A percentile compares a stretch with the other conserved stretches of the same genome.
These are phyloP conservation scores for Drosophila sp. DNA, from an alignment of 1,140 invertebrate species.

Conservation along the genomic window DNA sequence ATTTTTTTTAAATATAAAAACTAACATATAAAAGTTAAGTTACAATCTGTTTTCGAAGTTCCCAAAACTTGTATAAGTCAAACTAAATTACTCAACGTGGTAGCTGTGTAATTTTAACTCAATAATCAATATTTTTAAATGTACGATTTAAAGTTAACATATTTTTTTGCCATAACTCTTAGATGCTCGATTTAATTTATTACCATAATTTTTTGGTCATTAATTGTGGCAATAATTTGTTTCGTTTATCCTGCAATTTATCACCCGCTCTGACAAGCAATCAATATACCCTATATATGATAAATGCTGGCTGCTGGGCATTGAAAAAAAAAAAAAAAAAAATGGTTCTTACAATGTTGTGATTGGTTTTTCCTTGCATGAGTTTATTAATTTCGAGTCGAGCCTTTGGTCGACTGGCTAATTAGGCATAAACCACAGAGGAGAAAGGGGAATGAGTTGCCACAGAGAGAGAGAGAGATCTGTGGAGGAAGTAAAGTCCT, in stretches of 20 bases:
- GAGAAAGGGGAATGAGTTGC: slow-evolving; percentile 1
- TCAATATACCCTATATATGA: not conserved
- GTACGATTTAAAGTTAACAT: no score
- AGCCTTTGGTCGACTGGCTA: slow-evolving; percentile 55
- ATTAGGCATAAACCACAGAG: slow-evolving; percentile 57
- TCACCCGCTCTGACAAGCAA: not conserved
- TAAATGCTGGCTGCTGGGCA: not conserved
- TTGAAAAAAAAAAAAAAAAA: not conserved
- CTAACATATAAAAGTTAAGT: no score
- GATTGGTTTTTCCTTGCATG: slow-evolving; percentile 65
- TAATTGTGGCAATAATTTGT: slow-evolving; percentile 25
- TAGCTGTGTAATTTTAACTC: no score
- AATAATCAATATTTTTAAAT: no score
- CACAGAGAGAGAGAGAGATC: no score
- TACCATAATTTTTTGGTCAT: not conserved
- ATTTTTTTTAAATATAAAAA: no score
- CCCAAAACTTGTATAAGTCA: no score
- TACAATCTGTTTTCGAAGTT: no score
- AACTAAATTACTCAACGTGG: no score
- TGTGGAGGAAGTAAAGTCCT: slow-evolving; percentile 1
- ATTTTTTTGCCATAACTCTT: no score
- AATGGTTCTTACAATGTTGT: slow-evolving; percentile 49
- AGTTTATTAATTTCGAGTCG: slow-evolving; percentile 51
- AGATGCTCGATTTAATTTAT: slow-evolving; percentile 5
- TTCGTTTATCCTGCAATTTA: not conserved